Percentiles rank a stretch among this genome's conserved stretches.
Evolutionary conservation across 2,888 invertebrate genomes (phyloP).

Genomic region (Cotesia congregata): DNA sequence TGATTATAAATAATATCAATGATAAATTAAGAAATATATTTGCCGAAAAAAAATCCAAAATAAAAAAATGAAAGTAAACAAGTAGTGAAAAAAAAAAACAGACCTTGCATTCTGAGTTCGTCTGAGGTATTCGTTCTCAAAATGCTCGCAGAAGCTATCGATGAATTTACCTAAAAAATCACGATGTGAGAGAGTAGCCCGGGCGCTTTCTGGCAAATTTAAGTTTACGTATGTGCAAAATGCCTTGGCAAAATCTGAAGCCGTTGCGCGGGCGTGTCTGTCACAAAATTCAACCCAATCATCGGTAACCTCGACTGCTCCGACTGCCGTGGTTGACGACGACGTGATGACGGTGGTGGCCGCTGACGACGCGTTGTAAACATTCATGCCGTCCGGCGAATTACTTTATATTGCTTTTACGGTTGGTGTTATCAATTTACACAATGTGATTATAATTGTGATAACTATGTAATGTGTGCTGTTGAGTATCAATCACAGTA

Average conservation of each 20-base stretch:
- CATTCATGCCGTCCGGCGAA: conserved; percentile 51
- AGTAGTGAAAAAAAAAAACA: too few relatives aligned
- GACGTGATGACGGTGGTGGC: conserved; percentile 20
- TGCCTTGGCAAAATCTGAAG: conserved; percentile 90
- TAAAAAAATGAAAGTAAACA: background rate
- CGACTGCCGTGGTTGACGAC: conserved; percentile 47
- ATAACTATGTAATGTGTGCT: too few relatives aligned
- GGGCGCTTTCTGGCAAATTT: conserved; percentile 77
- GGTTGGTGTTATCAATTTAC: background rate
- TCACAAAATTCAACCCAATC: conserved; percentile 90
- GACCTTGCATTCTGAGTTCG: conserved; percentile 66
- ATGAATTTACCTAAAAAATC: conserved; percentile 87
- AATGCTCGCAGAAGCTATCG: conserved; percentile 87
- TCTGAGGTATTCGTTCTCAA: conserved; percentile 82
- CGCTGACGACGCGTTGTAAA: conserved; percentile 53
- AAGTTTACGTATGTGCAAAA: conserved; percentile 84
- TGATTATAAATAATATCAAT: conserved; percentile 6
- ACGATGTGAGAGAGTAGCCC: conserved; percentile 80
- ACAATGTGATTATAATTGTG: background rate
- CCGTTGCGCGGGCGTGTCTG: conserved; percentile 87
- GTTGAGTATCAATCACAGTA: too few relatives aligned
- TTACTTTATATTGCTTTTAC: background rate
- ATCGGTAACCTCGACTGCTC: conserved; percentile 75
- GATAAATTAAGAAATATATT: background rate
- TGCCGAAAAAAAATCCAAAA: conserved; percentile 6